phyloP scores from a whole-genome alignment of 2,113 vertebrate species.

The Psilopogon haemacephalus region DNA sequence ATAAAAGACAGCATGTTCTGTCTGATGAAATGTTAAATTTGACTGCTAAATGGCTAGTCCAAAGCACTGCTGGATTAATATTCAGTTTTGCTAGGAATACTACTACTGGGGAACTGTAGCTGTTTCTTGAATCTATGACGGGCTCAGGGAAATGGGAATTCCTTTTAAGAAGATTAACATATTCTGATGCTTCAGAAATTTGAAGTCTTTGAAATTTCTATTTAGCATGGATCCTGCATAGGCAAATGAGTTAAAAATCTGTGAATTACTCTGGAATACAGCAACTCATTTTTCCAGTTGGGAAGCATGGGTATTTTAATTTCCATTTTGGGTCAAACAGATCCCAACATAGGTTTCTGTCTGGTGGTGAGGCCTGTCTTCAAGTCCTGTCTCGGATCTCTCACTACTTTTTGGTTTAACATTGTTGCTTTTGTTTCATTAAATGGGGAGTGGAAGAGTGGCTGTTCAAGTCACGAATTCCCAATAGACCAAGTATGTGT shows the following conservation, averaged over 20 bases:
- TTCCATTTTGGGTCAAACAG: not conserved
- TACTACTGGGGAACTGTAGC: not conserved
- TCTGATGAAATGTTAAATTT: slow-evolving; percentile 13
- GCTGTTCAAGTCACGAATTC: not conserved
- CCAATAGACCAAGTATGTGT: not conserved
- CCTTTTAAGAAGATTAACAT: not conserved
- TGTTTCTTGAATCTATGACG: not conserved
- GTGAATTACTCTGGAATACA: not conserved
- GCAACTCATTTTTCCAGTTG: not conserved
- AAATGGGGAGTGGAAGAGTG: not conserved
- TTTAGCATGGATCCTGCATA: not conserved
- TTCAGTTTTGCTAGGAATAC: not conserved
- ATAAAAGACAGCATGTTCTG: not conserved
- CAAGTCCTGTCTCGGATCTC: not conserved
- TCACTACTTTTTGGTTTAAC: not conserved
- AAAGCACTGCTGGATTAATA: not conserved
- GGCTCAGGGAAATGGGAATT: not conserved
- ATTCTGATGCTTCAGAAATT: not conserved
- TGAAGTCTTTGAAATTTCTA: not conserved
- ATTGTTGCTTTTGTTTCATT: not conserved
- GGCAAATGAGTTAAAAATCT: not conserved
- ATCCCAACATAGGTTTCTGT: not conserved
- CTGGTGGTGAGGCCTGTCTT: not conserved
- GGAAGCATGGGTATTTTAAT: not conserved
- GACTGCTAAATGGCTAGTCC: not conserved